phyloP scores from a whole-genome alignment of 2,888 invertebrate species.

The Hirtodrosophila histrioides region DNA sequence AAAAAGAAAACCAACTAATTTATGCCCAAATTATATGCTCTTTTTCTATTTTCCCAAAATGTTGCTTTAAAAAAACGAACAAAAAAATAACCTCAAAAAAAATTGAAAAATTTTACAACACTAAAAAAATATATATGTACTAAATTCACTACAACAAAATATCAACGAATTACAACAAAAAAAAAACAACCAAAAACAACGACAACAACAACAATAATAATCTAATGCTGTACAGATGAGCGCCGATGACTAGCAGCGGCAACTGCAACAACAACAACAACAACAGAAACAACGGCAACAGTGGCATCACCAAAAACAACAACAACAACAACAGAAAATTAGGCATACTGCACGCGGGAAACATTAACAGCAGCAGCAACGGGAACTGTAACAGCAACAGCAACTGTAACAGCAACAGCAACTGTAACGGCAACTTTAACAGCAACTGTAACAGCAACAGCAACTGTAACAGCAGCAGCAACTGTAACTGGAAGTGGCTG shows the following conservation, averaged over 20 bases:
- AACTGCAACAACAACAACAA: slow-evolving; percentile 68
- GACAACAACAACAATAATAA: slow-evolving; percentile 3
- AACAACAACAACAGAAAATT: slow-evolving; percentile 41
- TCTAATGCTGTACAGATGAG: slow-evolving; percentile 74
- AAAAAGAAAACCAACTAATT: slow-evolving; percentile 40
- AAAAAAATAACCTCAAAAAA: neutral
- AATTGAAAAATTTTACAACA: slow-evolving; percentile 1
- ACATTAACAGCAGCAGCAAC: slow-evolving; percentile 40
- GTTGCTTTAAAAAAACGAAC: slow-evolving; percentile 14
- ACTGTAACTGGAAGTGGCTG: slow-evolving; percentile 2
- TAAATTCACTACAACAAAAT: neutral
- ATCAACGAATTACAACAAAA: neutral
- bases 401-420: slow-evolving; percentile 47
- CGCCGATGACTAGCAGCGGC: slow-evolving; percentile 84
- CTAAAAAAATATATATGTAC: slow-evolving; percentile 2
- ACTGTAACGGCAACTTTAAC: neutral
- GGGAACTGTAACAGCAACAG: slow-evolving; percentile 29
- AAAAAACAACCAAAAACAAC: slow-evolving; percentile 12
- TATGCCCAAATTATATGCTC: slow-evolving; percentile 46
- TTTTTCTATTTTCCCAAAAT: slow-evolving; percentile 38
- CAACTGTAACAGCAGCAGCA: neutral
- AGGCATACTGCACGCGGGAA: slow-evolving; percentile 37
- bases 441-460: slow-evolving; percentile 4
- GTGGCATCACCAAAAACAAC: slow-evolving; percentile 1
- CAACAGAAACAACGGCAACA: slow-evolving; percentile 18